Evolutionary conservation across 2,888 invertebrate genomes (phyloP), one percentile per base, ranked within the genome.

Genomic region (Charanyca ferruginea): DNA sequence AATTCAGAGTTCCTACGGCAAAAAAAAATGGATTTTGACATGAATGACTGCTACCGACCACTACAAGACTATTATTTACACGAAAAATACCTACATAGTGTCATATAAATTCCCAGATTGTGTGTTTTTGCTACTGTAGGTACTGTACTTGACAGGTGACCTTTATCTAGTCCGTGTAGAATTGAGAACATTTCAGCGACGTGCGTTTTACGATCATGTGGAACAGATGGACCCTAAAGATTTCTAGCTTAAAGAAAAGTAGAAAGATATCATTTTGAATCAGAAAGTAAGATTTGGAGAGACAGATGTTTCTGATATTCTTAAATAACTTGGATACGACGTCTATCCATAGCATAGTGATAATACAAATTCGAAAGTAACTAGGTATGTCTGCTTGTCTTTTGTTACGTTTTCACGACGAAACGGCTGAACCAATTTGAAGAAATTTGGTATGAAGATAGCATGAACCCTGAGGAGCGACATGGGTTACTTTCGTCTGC

Each of bases 171-270:
- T 75, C 47, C 18, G 18, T 58, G 57, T 49, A 54, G 20, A 38
- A 38, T 38, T 16, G 58, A 77, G 57, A 76, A 71, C 32, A 58
- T 71, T 54, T 38, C 44, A 77, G 23, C 41, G 44, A 58, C 23
- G 52, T 54, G 48, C 35, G 53, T 70, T 70, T 70, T 58, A 63
- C 54, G 64, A 63, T 42, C 35, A 35, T 23, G 32, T 42, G 48
- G 32, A 61, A 52, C 47, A 63, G 49, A 58, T 47, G 49, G 48
- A 63, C 45, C 44, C 48, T 38, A 16, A 20, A 41, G 13, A 48
- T 42, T 48, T 57, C n/a, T 42, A n/a, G n/a, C n/a, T 47, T 42
- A n/a, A 16, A 48, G 20, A 54, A 38, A 45, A 53, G 42, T 44
- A 54, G 44, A 23, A 22, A 71, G 20, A 22, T 38, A 23, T 65